Base-by-base conservation (phyloP, 2,113 vertebrate species). In the Calypte anna region DNA sequence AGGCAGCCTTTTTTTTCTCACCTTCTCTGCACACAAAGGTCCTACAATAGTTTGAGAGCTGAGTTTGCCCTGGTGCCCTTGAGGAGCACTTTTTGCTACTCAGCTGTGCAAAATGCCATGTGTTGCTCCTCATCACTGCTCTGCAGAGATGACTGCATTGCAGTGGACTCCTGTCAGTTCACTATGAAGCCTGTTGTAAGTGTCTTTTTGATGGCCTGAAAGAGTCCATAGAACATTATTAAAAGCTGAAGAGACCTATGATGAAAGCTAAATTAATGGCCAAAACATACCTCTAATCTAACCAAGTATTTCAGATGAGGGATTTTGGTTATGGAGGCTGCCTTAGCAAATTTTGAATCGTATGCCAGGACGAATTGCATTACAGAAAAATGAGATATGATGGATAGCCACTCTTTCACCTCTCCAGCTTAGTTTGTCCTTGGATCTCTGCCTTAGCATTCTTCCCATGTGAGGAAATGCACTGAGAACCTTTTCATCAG, bases 111-210 rank as follows among this genome's bases (percentile, higher is more conserved):
- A 88, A 96, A 91, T 91, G 82, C 68, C 93, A 93, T 91, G 88
- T 94, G 91, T 86, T 96, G 53, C 91, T 94, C 80, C 85, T 63
- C 74, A 54, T 93, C 95, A 91, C 36, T 86, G 89, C 94, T 95
- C 90, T 96, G 93, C 91, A 94, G 90, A 96, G 82, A 94, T 91
- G 82, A 82, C 94, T 95, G 95, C 88, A 90, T 91, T 96, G 95
- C 94, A 96, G 94, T 72, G 81, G 88, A 54, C 86, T 94, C 78
- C 66, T 84, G 9, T 69, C 81, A 69, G 86, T 96, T 93, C 63
- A n/a, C 64, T 78, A 38, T 50, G 75, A 94, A 96, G 59, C 85
- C 72, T 88, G 61, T 61, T 63, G 1, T 91, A 94, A 95, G 86
- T 83, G 64, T 81, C 78, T 67, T 91, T 95, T 88, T 93, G 92